phyloP scores from a whole-genome alignment of 2,797 vertebrate species.

The Hippoglossus hippoglossus region DNA sequence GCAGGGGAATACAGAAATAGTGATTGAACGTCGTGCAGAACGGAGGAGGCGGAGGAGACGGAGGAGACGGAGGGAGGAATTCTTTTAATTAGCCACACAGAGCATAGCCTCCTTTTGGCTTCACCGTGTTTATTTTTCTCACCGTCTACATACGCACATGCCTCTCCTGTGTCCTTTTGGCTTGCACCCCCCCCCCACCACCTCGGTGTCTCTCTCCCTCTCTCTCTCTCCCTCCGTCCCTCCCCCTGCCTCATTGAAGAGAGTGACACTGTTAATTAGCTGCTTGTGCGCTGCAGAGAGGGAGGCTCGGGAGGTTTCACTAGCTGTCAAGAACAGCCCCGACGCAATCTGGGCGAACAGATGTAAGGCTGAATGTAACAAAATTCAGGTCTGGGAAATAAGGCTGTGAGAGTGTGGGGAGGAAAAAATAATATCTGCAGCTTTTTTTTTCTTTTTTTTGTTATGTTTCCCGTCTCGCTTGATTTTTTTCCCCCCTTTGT shows the following conservation, averaged over 20 bases:
- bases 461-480: conserved; percentile 50
- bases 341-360: conserved; percentile 87
- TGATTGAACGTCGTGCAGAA: conserved; percentile 65
- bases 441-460: conserved; percentile 22
- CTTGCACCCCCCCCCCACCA: conserved; percentile 45
- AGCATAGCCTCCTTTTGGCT: conserved; percentile 81
- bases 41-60: conserved; percentile 52
- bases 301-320: conserved; percentile 87
- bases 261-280: conserved; percentile 89
- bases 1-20: conserved; percentile 69
- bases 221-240: conserved; percentile 47
- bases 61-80: conserved; percentile 49
- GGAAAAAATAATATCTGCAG: conserved; percentile 60
- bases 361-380: conserved; percentile 88
- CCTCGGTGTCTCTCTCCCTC: conserved; percentile 8
- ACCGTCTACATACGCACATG: conserved; percentile 73
- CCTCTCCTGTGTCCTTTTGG: conserved; percentile 82
- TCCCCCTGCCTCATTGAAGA: conserved; percentile 76
- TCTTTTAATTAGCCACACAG: conserved; percentile 83
- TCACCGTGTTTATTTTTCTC: conserved; percentile 82
- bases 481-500: conserved; percentile 32
- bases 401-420: conserved; percentile 52
- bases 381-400: conserved; percentile 89
- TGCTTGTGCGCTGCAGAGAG: conserved; percentile 75
- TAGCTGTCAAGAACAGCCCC: conserved; percentile 92